phyloP scores from a whole-genome alignment of 2,113 vertebrate species.

The Coptodon rendalli region DNA sequence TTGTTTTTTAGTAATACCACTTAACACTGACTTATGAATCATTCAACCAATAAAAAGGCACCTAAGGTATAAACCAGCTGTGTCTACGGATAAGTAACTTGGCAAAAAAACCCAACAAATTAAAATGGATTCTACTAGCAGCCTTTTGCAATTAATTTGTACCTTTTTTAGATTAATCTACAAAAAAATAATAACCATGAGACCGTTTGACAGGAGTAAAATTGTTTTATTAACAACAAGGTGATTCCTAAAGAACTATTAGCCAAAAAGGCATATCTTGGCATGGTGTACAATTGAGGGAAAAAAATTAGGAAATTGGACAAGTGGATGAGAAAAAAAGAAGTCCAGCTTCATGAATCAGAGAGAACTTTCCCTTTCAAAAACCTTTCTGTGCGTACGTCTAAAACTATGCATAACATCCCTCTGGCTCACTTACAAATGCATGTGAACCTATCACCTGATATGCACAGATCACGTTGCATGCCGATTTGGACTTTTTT shows the following conservation, averaged over 20 bases:
- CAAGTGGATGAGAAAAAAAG: background rate
- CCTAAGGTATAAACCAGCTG: background rate
- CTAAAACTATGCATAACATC: background rate
- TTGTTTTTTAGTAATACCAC: background rate
- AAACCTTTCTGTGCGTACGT: rapidly evolving
- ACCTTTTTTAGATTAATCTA: background rate
- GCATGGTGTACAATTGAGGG: background rate
- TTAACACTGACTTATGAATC: background rate
- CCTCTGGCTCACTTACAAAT: background rate
- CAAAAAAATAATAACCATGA: background rate
- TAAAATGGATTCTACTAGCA: background rate
- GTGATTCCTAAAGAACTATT: background rate
- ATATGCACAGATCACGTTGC: background rate
- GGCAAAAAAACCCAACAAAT: background rate
- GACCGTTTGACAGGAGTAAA: background rate
- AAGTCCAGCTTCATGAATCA: background rate
- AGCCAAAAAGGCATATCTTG: background rate
- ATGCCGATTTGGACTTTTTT: background rate
- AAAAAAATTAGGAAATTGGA: background rate
- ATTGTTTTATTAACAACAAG: background rate
- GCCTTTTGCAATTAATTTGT: background rate
- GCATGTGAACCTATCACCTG: background rate
- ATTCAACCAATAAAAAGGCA: background rate
- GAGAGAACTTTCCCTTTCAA: background rate
- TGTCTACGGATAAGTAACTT: background rate